Base-by-base conservation (phyloP, 1,140 invertebrate species). In the Thalassaphorura encarpata region DNA sequence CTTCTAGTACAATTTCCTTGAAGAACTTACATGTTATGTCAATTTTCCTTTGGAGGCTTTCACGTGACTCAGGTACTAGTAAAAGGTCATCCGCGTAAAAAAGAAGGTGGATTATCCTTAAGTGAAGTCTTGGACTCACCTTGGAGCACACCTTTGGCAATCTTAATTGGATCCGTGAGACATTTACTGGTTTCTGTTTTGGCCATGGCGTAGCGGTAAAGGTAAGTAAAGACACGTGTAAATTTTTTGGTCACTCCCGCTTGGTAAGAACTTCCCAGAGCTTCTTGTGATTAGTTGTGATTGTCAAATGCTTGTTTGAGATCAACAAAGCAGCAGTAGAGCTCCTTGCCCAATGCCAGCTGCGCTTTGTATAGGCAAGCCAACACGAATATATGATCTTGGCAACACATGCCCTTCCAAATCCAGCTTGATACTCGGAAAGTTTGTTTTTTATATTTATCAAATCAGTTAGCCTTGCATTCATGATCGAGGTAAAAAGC, bases 311-410 rank as follows among this genome's bases (percentile, higher is more conserved):
- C 67, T 40, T 57, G 50, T n/a, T 42, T 40, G 16, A 60, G 58
- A 49, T 67, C 66, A n/a, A 67, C 53, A 48, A 65, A 67, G 8
- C 54, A 29, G 1, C 40, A n/a, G 52, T 58, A 67, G n/a, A 66
- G 26, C 52, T 64, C 52, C 6, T 23, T n/a, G 16, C 27, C 41
- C 2, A 47, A 26, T 43, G 41, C 18, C 23, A 65, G 43, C 39
- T 60, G 52, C 1, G 41, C 21, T 33, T 61, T 53, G 18, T 61
- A 54, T 13, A 56, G 19, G 11, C 42, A 31, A 4, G 45, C 43
- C 18, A 66, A 56, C 1, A 55, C 33, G 31, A 66, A 56, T 1
- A 60, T 41, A 15, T 63, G 62, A 33, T 66, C 58, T 13, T 23
- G 39, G 33, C 61, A 65, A 13, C 61, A 36, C 3, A 28, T 46